A percentile compares a stretch with the other conserved stretches of the same genome.
phyloP scores from a whole-genome alignment of 2,888 invertebrate species.

The Flabesymbios commensalis region DNA sequence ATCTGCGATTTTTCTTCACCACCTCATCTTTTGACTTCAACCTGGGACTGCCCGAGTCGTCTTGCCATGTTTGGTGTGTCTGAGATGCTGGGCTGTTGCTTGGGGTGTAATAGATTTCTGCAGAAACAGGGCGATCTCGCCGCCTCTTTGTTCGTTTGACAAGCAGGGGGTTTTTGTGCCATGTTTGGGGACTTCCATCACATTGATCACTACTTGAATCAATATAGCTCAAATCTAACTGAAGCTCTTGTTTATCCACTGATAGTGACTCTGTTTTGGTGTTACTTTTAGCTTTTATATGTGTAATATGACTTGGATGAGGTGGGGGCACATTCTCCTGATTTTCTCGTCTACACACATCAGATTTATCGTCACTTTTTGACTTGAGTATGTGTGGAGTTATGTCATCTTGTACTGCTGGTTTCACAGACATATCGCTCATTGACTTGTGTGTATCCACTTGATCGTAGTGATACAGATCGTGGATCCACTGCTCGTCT shows the following conservation, averaged over 20 bases:
- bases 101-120: slow-evolving; percentile 11
- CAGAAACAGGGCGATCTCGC: slow-evolving; percentile 16
- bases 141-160: slow-evolving; percentile 13
- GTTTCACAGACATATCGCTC: not conserved
- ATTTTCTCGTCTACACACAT: not conserved
- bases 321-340: too few species aligned
- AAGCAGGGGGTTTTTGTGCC: slow-evolving; percentile 30
- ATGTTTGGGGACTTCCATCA: slow-evolving; percentile 16
- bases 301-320: too few species aligned
- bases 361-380: not conserved
- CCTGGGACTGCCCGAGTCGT: slow-evolving; percentile 1
- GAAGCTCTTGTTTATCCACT: slow-evolving; percentile 1
- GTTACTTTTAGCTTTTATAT: too few species aligned
- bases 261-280: not conserved
- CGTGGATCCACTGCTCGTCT: slow-evolving; percentile 18
- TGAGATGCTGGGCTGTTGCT: not conserved
- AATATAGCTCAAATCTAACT: not conserved
- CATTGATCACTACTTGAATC: slow-evolving; percentile 7
- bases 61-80: not conserved
- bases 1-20: not conserved
- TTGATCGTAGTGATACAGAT: not conserved
- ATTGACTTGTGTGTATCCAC: not conserved
- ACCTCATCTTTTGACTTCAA: too few species aligned
- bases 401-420: not conserved
- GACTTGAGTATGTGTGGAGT: too few species aligned